Evolutionary conservation across 2,888 invertebrate species (phyloP).

Genomic region (Frankliniella fusca): DNA sequence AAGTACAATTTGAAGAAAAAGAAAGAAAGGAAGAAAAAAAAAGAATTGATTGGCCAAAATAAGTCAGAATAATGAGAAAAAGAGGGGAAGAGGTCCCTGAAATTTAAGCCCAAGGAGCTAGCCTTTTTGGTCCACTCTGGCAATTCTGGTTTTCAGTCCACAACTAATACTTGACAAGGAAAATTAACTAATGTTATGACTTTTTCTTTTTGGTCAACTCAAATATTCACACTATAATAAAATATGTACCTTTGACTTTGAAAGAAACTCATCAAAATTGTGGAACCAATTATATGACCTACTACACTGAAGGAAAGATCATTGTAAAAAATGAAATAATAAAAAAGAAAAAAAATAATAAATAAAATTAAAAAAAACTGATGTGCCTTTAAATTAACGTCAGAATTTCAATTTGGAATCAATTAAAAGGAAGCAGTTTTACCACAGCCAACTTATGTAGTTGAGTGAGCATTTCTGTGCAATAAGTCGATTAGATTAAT

Average conservation of each 20-base stretch:
- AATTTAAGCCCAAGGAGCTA: background rate
- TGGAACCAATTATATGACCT: too few relatives aligned
- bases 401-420: background rate
- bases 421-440: background rate
- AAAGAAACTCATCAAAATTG: too few relatives aligned
- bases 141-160: background rate
- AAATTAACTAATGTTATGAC: too few relatives aligned
- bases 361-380: slow-evolving; percentile 14
- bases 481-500: background rate
- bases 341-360: slow-evolving; percentile 29
- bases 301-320: too few relatives aligned
- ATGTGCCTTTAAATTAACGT: background rate
- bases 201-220: too few relatives aligned
- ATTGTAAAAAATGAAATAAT: background rate
- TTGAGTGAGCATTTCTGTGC: background rate
- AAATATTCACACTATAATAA: too few relatives aligned
- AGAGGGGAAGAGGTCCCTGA: background rate
- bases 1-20: background rate
- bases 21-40: background rate
- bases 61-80: background rate
- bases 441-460: background rate
- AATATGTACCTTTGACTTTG: too few relatives aligned
- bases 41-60: background rate
- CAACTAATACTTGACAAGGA: too few relatives aligned
- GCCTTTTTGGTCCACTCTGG: slow-evolving; percentile 3